Evolutionary conservation across 2,797 vertebrate genomes (phyloP).

Genomic region (Falco biarmicus): DNA sequence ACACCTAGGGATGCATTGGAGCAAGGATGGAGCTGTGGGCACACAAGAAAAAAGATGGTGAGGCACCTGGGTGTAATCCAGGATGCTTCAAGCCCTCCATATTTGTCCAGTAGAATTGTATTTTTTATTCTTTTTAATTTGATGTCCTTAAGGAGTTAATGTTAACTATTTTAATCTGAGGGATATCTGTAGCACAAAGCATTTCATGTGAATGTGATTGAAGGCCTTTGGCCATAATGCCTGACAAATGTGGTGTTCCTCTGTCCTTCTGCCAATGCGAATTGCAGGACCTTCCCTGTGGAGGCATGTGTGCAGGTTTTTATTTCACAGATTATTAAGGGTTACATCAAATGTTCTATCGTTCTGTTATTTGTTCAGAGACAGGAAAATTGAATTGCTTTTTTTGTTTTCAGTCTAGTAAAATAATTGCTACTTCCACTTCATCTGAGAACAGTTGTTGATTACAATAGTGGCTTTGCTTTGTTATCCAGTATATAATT

Average conservation of each 20-base stretch:
- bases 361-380: background rate
- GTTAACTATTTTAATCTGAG: fast-evolving
- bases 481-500: background rate
- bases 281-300: background rate
- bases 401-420: background rate
- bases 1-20: background rate
- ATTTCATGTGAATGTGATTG: background rate
- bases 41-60: background rate
- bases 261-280: background rate
- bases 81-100: background rate
- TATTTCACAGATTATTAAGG: background rate
- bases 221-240: background rate
- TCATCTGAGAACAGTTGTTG: background rate
- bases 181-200: background rate
- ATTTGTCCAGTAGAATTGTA: background rate
- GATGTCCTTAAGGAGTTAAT: background rate
- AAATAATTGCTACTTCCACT: background rate
- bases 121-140: no score
- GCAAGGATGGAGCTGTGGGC: background rate
- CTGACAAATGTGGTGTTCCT: background rate
- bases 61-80: background rate
- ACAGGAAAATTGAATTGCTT: background rate
- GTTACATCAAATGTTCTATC: fast-evolving
- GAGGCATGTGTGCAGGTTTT: background rate
- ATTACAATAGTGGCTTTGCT: background rate